Conservation (phyloP, 2,113 vertebrate genomes). For the Salvator merianae region DNA sequence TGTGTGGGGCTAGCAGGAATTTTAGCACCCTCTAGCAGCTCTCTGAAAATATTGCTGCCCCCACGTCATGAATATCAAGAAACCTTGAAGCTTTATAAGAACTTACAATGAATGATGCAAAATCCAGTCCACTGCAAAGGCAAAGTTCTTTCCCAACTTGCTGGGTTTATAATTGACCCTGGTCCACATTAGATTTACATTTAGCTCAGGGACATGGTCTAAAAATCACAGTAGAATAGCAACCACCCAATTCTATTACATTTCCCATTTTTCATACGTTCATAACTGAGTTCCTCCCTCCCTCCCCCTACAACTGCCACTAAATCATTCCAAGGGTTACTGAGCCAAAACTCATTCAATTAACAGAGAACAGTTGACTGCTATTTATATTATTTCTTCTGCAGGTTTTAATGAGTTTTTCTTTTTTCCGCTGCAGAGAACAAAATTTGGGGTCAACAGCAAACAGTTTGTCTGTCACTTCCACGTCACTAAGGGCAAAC, state of each 20-base stretch:
- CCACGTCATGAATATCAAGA: not conserved
- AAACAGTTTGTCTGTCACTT: constrained; percentile 60
- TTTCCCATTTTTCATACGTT: not conserved
- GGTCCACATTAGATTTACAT: not conserved
- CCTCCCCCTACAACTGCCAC: constrained; percentile 37
- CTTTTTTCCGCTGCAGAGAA: constrained; percentile 44
- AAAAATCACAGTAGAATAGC: not conserved
- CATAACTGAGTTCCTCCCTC: constrained; percentile 54
- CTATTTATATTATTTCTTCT: constrained; percentile 62
- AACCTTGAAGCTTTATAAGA: no score
- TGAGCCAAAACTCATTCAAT: constrained; percentile 59
- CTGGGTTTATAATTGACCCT: not conserved
- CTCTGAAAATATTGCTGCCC: no score
- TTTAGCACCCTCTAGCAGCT: no score
- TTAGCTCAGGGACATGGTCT: not conserved
- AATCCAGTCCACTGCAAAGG: not conserved
- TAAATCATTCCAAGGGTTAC: constrained; percentile 56
- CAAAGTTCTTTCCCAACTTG: not conserved
- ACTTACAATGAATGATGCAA: not conserved
- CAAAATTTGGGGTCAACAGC: constrained; percentile 59
- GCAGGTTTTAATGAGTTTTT: constrained; percentile 56
- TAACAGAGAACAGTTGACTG: constrained; percentile 38
- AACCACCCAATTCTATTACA: not conserved
- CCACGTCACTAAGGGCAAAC: constrained; percentile 52
- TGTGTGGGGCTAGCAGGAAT: no score